A percentile compares a stretch with the other conserved stretches of the same genome.
phyloP scores from a whole-genome alignment of 2,888 invertebrate genomes.

The Thereva nobilitata region DNA sequence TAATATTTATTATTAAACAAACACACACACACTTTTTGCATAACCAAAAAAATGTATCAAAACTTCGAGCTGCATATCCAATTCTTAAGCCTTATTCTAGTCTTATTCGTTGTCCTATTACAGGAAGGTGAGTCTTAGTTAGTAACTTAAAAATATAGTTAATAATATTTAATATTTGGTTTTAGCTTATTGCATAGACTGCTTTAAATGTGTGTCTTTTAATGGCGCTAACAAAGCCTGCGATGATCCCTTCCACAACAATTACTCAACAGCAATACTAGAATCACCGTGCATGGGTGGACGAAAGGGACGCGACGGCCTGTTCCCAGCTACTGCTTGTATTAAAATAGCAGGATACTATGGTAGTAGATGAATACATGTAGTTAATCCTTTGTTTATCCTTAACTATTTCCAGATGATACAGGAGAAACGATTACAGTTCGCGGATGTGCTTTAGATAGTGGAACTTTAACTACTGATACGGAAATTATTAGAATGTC shows the following conservation, averaged over 20 bases:
- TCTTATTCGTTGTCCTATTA: conserved; percentile 44
- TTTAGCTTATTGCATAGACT: conserved; percentile 76
- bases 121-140: conserved; percentile 41
- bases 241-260: conserved; percentile 96
- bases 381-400: not conserved
- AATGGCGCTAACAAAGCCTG: conserved; percentile 83
- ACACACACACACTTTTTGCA: conserved; percentile 3
- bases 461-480: conserved; percentile 92
- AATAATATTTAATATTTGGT: not conserved
- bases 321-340: conserved; percentile 96
- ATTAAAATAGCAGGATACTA: conserved; percentile 92
- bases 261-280: conserved; percentile 79
- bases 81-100: conserved; percentile 44
- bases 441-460: conserved; percentile 93
- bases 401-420: conserved; percentile 64
- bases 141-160: conserved; percentile 1
- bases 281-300: conserved; percentile 94
- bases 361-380: conserved; percentile 63
- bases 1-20: too few relatives aligned
- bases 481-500: conserved; percentile 96
- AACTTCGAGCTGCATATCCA: conserved; percentile 45
- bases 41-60: conserved; percentile 43
- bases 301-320: conserved; percentile 86
- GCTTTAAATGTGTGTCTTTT: conserved; percentile 95
- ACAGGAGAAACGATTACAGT: conserved; percentile 81